Conservation (phyloP, 2,113 vertebrate species). For the Eudyptes chrysolophus region DNA sequence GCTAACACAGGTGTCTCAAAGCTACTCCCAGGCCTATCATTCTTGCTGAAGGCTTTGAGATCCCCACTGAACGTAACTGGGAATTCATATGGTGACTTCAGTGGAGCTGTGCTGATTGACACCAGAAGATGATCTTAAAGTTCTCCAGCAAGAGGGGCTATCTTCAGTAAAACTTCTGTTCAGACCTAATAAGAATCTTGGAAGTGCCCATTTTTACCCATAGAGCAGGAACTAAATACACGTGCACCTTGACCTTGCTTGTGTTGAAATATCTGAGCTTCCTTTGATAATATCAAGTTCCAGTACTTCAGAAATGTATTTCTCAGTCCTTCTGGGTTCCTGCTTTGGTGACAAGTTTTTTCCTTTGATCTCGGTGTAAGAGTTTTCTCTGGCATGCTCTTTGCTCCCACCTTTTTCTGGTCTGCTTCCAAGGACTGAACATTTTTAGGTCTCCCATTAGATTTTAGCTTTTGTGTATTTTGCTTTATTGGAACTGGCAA, state of each 20-base stretch:
- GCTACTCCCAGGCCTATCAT: neutral
- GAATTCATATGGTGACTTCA: neutral
- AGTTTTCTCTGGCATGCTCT: neutral
- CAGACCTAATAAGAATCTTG: neutral
- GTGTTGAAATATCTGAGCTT: neutral
- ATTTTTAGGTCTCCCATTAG: conserved; percentile 45
- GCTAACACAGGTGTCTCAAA: neutral
- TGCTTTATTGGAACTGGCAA: conserved; percentile 73
- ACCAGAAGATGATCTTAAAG: neutral
- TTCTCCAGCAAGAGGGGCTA: neutral
- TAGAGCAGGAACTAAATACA: neutral
- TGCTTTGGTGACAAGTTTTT: neutral
- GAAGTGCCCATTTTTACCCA: neutral
- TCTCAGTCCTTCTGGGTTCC: neutral
- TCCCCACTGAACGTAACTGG: neutral
- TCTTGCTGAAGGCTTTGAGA: neutral
- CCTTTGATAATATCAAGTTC: neutral
- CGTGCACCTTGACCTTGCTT: neutral
- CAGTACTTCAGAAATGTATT: neutral
- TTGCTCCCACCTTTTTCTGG: neutral
- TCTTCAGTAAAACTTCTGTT: neutral
- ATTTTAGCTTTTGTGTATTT: conserved; percentile 54
- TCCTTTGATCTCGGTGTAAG: neutral
- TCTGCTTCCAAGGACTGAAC: conserved; percentile 32
- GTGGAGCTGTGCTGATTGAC: neutral